Percentiles rank a stretch among this genome's conserved stretches.
Evolutionary conservation across 2,113 vertebrate species (phyloP).

Genomic region (Pygoscelis adeliae): DNA sequence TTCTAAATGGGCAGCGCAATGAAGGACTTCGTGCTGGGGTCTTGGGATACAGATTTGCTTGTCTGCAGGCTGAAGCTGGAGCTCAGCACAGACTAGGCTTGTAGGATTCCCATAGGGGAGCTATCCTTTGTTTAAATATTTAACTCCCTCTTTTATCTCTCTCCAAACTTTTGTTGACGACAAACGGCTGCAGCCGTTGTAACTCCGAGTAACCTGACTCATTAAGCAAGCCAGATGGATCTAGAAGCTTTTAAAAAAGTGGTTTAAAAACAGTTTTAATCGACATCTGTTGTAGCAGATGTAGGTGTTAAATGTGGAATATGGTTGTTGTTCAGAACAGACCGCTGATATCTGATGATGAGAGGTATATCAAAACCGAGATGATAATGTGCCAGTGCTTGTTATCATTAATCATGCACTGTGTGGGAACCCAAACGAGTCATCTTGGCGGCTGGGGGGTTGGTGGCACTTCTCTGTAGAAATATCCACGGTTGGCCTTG

Average conservation of each 20-base stretch:
- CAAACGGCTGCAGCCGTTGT: not conserved
- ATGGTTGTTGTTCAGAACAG: not conserved
- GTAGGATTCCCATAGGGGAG: not conserved
- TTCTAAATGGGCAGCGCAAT: not conserved
- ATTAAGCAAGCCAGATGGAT: not conserved
- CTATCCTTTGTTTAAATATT: not conserved
- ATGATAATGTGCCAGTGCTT: not conserved
- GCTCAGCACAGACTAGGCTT: not conserved
- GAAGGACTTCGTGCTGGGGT: not conserved
- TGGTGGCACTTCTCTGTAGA: not conserved
- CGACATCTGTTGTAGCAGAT: not conserved
- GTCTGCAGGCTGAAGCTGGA: not conserved
- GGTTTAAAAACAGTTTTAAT: not conserved
- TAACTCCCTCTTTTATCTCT: not conserved
- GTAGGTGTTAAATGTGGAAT: not conserved
- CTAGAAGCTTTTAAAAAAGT: not conserved
- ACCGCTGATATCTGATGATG: not conserved
- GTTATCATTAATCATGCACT: not conserved
- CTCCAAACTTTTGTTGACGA: not conserved
- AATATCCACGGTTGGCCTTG: rapidly evolving
- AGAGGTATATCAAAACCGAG: not conserved
- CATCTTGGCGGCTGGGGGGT: not conserved
- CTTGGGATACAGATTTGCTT: not conserved
- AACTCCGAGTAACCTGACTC: not conserved
- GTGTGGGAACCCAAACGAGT: not conserved